These are phyloP conservation scores for Lordiphosa stackelbergi DNA, from an alignment of 1,140 invertebrate species.

Conservation along the genomic window DNA sequence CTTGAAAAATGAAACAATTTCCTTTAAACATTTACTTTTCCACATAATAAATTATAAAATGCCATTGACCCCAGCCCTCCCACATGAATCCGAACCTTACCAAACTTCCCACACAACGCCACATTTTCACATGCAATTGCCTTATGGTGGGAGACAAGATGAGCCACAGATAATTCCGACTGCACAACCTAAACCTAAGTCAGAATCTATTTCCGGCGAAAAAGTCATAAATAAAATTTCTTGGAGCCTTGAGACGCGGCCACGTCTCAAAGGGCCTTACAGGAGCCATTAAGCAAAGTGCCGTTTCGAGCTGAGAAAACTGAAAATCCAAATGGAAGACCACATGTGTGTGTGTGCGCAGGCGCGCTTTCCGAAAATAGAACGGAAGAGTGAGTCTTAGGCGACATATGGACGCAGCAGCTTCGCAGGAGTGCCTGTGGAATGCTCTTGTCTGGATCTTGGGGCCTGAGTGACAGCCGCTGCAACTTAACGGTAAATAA, in stretches of 20 bases:
- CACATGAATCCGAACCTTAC: no score
- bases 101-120: no score
- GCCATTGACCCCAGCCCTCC: no score
- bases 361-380: slow-evolving; percentile 47
- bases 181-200: slow-evolving; percentile 23
- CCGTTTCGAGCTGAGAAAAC: slow-evolving; percentile 7
- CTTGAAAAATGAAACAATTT: no score
- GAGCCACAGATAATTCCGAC: slow-evolving; percentile 49
- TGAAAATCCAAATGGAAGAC: slow-evolving; percentile 43
- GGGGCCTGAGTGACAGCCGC: slow-evolving; percentile 58
- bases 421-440: slow-evolving; percentile 71
- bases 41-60: no score
- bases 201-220: slow-evolving; percentile 56
- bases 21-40: no score
- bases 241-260: slow-evolving; percentile 29
- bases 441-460: slow-evolving; percentile 45
- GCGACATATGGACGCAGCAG: slow-evolving; percentile 52
- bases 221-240: slow-evolving; percentile 49
- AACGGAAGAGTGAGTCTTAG: slow-evolving; percentile 10
- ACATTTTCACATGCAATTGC: no score
- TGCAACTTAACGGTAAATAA: slow-evolving; percentile 69
- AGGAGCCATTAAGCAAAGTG: slow-evolving; percentile 61
- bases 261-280: slow-evolving; percentile 31
- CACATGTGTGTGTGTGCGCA: slow-evolving; percentile 41
- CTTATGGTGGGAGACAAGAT: no score